phyloP scores from a whole-genome alignment of 2,888 invertebrate genomes.

The Dexiosoma caninum region DNA sequence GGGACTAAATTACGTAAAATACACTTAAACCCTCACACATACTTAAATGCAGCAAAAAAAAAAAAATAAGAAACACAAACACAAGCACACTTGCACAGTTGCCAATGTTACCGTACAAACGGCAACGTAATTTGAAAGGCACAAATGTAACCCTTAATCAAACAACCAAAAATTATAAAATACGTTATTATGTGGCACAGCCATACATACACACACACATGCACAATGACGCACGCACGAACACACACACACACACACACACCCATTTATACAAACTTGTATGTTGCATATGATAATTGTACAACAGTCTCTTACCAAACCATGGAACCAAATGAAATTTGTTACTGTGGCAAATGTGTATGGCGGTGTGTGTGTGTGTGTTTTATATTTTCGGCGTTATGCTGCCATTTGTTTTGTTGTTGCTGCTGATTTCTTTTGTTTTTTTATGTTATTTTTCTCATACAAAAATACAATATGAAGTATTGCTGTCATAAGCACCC shows the following conservation, averaged over 20 bases:
- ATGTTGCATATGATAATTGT: conserved; percentile 36
- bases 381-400: conserved; percentile 7
- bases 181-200: conserved; percentile 26
- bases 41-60: not conserved
- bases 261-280: too few relatives aligned
- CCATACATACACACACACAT: not conserved
- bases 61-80: not conserved
- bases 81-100: not conserved
- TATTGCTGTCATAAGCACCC: conserved; percentile 64
- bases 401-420: not conserved
- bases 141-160: conserved; percentile 48
- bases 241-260: not conserved
- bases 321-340: conserved; percentile 64
- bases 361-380: conserved; percentile 14
- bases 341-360: conserved; percentile 62
- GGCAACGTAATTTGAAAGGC: conserved; percentile 27
- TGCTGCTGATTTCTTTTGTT: conserved; percentile 1
- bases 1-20: conserved; percentile 63
- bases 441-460: conserved; percentile 1
- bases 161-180: conserved; percentile 28
- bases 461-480: conserved; percentile 53
- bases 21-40: conserved; percentile 22
- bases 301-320: conserved; percentile 57
- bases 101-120: conserved; percentile 10
- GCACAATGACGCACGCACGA: not conserved